Evolutionary conservation across 2,888 invertebrate genomes (phyloP), one percentile per base, ranked within the genome.

Genomic region (Cephalotes varians): DNA sequence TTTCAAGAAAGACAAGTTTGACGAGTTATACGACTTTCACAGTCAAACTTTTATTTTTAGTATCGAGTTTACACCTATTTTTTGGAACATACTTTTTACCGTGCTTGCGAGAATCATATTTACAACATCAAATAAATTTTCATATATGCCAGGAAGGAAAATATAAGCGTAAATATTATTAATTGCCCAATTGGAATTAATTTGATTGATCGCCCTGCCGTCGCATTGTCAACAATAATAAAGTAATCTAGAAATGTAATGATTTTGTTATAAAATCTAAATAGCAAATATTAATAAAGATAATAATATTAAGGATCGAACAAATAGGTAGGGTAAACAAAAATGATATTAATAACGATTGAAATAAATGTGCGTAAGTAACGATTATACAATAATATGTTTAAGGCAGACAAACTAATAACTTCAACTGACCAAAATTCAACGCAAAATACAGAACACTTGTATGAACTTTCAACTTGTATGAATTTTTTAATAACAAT

Each of bases 161-260:
- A 79, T 56, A 71, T 79, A 77, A 77, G 71, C 77, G 71, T 77
- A 79, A 79, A 71, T 12, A 77, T 79, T 71, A 77, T 71, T 79
- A 79, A 79, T 79, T 79, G 77, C 77, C 77, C 77, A 79, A 79
- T 71, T 79, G 77, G 77, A 79, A 79, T 77, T 40, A 6, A 67
- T 79, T 79, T 79, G 77, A 79, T 79, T 79, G 44, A 69, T 51
- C 54, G 77, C 69, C 69, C 77, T 77, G 77, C 77, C 77, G 56
- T 79, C 74, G 49, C 74, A 74, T 74, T 74, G 49, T 62, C 34
- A 79, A 79, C 77, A 79, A 56, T 56, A 56, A 79, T 79, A 79
- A 82, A 67, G 21, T 21, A 67, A 82, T 49, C 81, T 49, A 65
- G 21, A 67, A 79, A 67, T 77, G 79, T 65, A 82, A 64, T 67